Base-by-base conservation (phyloP, 2,113 vertebrate species). In the Aegithalos caudatus region DNA sequence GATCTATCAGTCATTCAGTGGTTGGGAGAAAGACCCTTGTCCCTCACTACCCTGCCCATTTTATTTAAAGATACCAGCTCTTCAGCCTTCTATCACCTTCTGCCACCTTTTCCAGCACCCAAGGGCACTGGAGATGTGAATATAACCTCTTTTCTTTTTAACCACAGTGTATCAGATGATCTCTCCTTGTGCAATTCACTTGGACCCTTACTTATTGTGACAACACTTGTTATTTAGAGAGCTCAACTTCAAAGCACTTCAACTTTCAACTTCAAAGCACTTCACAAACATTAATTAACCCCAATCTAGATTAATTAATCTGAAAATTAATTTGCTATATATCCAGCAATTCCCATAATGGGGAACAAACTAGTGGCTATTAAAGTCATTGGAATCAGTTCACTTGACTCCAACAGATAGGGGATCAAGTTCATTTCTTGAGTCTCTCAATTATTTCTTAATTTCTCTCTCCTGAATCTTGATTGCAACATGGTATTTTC, bases 241-340 rank as follows among this genome's bases (percentile, higher is more conserved):
- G 81, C 64, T 67, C 73, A 94, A 90, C 94, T 96, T 96, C 92
- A 88, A 95, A 97, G 70, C 53, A 62, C 45, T 74, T 93, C 76
- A 81, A 57, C 69, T 93, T 95, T 94, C 62, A 94, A 89, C 92
- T 96, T 96, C 92, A 88, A 96, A 97, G 70, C 53, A 66, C 45
- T 78, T 93, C 73, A 78, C 22, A 91, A 86, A 78, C 64, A 83
- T 72, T 73, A 96, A 95, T 96, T 96, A 96, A 95, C 87, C 31
- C 37, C 82, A 93, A 95, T 82, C 80, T 64, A 86, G 79, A 81
- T 77, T 94, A 93, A 96, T 92, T 96, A 94, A 91, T 81, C 60
- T 78, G 71, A 88, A 84, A 82, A 80, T 85, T 87, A 70, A 60
- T 92, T 92, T 81, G 40, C 71, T 64, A 60, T 60, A 76, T 72